Evolutionary conservation across 2,113 vertebrate species (phyloP).

Genomic region (Hypomesus transpacificus): DNA sequence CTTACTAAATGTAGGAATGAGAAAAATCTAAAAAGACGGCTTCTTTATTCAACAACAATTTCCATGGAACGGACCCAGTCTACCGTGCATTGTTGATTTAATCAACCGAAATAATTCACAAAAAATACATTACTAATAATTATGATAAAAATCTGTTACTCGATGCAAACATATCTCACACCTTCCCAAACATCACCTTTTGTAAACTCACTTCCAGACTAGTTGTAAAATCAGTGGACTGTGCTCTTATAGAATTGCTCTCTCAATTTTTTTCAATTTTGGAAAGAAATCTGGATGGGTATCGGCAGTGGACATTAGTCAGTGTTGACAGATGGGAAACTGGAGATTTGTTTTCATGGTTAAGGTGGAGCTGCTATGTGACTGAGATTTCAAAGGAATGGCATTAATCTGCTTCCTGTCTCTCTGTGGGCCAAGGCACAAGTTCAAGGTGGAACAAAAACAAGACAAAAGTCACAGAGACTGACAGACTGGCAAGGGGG

Average conservation of each 20-base stretch:
- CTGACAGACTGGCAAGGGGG: constrained; percentile 38
- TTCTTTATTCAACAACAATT: too few species aligned
- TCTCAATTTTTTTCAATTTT: constrained; percentile 58
- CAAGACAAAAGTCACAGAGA: constrained; percentile 42
- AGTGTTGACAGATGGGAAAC: constrained; percentile 55
- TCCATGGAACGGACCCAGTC: too few species aligned
- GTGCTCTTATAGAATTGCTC: constrained; percentile 5
- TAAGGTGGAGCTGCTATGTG: constrained; percentile 45
- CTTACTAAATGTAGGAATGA: too few species aligned
- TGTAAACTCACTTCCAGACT: too few species aligned
- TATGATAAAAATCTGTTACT: too few species aligned
- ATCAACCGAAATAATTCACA: too few species aligned
- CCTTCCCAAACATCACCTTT: too few species aligned
- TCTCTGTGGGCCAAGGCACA: constrained; percentile 49
- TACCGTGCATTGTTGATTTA: too few species aligned
- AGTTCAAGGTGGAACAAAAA: constrained; percentile 66
- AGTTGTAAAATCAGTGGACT: too few species aligned
- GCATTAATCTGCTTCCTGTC: constrained; percentile 64
- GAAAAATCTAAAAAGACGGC: too few species aligned
- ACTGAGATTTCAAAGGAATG: constrained; percentile 60
- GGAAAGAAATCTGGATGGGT: constrained; percentile 56
- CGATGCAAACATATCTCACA: too few species aligned
- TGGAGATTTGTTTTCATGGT: constrained; percentile 61
- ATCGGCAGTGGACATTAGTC: constrained; percentile 53
- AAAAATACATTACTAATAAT: too few species aligned